A percentile compares a stretch with the other conserved stretches of the same genome.
Conservation (phyloP, 2,797 vertebrate genomes). For the Gymnoscopelus microlampas region DNA sequence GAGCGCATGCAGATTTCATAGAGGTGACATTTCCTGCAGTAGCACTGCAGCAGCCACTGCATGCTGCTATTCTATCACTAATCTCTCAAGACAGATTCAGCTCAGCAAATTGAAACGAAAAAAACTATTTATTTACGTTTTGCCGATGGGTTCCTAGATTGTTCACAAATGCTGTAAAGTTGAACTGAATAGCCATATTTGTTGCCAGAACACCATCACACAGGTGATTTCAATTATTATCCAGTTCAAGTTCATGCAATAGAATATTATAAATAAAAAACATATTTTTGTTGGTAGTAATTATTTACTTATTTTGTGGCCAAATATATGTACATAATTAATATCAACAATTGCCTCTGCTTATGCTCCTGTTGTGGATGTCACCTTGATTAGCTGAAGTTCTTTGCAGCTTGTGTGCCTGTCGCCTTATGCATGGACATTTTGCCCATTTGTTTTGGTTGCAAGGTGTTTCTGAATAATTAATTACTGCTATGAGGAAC, state of each 20-base stretch:
- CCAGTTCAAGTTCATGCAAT: too few relatives aligned
- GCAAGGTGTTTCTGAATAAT: conserved; percentile 53
- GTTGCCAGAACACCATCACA: too few relatives aligned
- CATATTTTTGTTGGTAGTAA: too few relatives aligned
- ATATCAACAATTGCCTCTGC: conserved; percentile 28
- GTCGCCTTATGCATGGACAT: conserved; percentile 27
- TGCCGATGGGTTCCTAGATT: background rate
- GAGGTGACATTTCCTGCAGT: conserved; percentile 29
- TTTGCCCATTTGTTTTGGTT: conserved; percentile 59
- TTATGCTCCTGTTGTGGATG: conserved; percentile 33
- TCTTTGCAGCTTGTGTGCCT: conserved; percentile 26
- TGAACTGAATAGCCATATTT: conserved; percentile 26
- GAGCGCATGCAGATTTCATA: background rate
- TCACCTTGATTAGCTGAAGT: conserved; percentile 36
- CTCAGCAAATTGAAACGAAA: too few relatives aligned
- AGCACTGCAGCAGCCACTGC: conserved; percentile 40
- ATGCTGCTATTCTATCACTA: conserved; percentile 2
- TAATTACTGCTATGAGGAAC: conserved; percentile 30
- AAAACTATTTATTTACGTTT: too few relatives aligned
- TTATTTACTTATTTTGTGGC: conserved; percentile 14
- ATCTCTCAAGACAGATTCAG: too few relatives aligned
- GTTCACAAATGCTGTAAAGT: conserved; percentile 37
- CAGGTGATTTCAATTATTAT: too few relatives aligned
- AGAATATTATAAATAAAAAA: too few relatives aligned
- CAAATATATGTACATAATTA: conserved; percentile 27